Base-by-base conservation (phyloP, 2,888 invertebrate species). In the Diloba caeruleocephala region DNA sequence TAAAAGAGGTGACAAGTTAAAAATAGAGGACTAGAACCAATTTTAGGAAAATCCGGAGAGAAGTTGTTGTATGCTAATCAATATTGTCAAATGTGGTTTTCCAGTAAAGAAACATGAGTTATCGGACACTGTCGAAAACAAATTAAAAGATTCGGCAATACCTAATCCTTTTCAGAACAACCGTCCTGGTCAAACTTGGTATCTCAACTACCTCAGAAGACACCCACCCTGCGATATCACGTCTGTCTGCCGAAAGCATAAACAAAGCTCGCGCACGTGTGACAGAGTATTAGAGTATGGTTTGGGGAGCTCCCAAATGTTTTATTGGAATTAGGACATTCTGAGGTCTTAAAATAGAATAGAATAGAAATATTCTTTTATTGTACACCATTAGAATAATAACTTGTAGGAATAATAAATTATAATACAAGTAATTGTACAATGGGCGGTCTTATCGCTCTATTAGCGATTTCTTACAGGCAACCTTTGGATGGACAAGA, bases 61-160 rank as follows among this genome's bases (percentile, higher is more conserved):
- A 68, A 34, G 43, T 79, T 39, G 69, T 64, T 34, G 48, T 76
- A 26, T 78, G 75, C 60, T 79, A 33, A 34, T 67, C 49, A 56
- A 67, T 13, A 64, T 72, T 34, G 53, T 72, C 2, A 76, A 76
- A 71, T 74, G 75, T 67, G 76, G 75, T 32, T 78, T 81, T 57
- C 76, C 73, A 33, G 56, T 76, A 1, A 77, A 70, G 50, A 79
- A 77, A 17, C 44, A 58, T 25, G 68, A 77, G 26, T 50, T 71
- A 26, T 49, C 76, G 41, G 61, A 74, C 48, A 72, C 75, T 10
- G 79, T 78, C 17, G 49, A 76, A 34, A 72, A 64, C 64, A 56
- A 71, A 57, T 57, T 62, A 15, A 32, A 23, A 39, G 56, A 61
- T 9, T 33, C 28, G 0, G 36, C 26, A 21, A 14, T 51, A n/a